phyloP scores from a whole-genome alignment of 2,888 invertebrate species.

The Lithophane leautieri region DNA sequence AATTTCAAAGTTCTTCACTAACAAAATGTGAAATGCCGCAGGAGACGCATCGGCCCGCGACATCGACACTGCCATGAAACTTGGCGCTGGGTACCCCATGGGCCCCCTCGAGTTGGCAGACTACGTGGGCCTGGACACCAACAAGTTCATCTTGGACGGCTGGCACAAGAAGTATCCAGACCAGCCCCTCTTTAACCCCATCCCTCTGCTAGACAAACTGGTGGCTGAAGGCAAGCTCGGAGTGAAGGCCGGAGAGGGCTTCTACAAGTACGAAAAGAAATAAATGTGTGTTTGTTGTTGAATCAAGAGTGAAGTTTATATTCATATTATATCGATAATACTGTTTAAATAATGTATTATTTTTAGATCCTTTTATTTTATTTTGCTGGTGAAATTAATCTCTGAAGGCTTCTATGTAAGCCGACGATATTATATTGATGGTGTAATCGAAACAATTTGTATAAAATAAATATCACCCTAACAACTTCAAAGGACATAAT shows the following conservation, averaged over 20 bases:
- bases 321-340: constrained; percentile 36
- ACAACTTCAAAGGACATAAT: no score
- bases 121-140: constrained; percentile 96
- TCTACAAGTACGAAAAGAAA: constrained; percentile 92
- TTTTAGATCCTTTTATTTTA: constrained; percentile 17
- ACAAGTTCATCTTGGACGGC: constrained; percentile 94
- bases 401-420: background rate
- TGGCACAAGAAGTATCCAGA: constrained; percentile 92
- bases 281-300: constrained; percentile 61
- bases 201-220: constrained; percentile 91
- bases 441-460: no score
- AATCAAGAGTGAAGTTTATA: constrained; percentile 52
- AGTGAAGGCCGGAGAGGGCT: constrained; percentile 95
- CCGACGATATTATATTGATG: no score
- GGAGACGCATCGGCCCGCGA: constrained; percentile 94
- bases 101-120: constrained; percentile 96
- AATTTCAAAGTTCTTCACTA: background rate
- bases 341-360: constrained; percentile 31
- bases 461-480: no score
- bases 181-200: constrained; percentile 71
- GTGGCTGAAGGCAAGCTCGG: constrained; percentile 95
- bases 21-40: constrained; percentile 65
- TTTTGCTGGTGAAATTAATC: constrained; percentile 2
- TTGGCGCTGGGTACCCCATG: constrained; percentile 97
- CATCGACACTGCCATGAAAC: constrained; percentile 97